These are phyloP conservation scores for Cyanocitta stelleri DNA, from an alignment of 2,113 vertebrate species.

Conservation along the genomic window DNA sequence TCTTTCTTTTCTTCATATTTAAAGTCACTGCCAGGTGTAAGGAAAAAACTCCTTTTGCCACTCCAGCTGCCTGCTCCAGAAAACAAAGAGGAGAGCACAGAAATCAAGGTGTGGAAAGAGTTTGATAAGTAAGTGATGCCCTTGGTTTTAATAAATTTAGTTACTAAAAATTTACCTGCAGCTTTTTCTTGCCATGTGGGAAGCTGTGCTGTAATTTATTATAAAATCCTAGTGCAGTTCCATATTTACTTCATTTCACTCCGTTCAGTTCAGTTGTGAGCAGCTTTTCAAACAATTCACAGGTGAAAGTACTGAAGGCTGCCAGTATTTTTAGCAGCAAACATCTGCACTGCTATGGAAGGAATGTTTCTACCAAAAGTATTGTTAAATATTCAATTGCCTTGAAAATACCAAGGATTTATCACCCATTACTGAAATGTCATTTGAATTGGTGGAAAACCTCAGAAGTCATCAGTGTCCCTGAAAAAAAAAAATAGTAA, in stretches of 20 bases:
- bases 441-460: background rate
- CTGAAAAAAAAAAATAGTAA: background rate
- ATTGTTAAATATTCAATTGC: background rate
- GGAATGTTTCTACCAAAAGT: background rate
- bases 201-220: background rate
- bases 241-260: background rate
- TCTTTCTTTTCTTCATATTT: constrained; percentile 89
- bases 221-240: background rate
- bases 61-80: constrained; percentile 45
- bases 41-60: constrained; percentile 56
- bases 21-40: constrained; percentile 82
- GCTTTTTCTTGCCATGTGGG: accelerated
- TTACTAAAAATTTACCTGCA: background rate
- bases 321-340: background rate
- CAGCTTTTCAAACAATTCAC: background rate
- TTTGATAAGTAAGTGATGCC: constrained; percentile 77
- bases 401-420: background rate
- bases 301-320: background rate
- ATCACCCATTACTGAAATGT: background rate
- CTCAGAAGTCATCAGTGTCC: background rate
- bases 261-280: background rate
- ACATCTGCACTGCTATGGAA: background rate
- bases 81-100: background rate
- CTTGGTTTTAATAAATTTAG: background rate
- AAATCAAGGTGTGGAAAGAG: constrained; percentile 72